Base-by-base conservation (phyloP, 1,140 invertebrate species). In the Drosophila micromelanica region DNA sequence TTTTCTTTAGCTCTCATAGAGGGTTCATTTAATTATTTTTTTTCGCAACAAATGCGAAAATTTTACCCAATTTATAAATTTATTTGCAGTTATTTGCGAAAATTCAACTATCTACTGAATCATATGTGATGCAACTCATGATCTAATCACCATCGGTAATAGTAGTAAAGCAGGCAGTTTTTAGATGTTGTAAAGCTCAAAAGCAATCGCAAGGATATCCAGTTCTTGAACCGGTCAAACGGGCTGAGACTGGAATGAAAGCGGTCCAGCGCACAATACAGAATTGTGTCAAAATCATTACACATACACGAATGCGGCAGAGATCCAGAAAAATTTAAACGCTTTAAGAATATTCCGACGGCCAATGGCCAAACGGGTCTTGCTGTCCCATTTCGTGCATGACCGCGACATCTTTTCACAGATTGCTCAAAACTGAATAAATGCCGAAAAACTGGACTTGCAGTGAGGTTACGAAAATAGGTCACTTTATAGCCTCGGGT, bases 211-310 rank as follows among this genome's bases (percentile, higher is more conserved):
- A 78, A 78, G 75, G 75, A 78, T 78, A 64, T 71, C 75, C 65
- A 78, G 72, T 78, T 61, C n/a, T 27, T 1, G 3, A 77, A 74
- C 60, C 71, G 55, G 65, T 62, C 43, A 75, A 75, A 57, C 75
- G 9, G 32, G 72, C 27, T 40, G 45, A 54, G 62, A 78, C 52
- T 65, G 55, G 65, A 64, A 75, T 75, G 75, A 75, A 78, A 78
- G 72, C 75, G 48, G 60, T 52, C 42, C 45, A 63, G 42, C 27
- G 52, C 49, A 49, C 35, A 68, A 48, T 30, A 11, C 20, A 42
- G 27, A 78, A 78, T 45, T 78, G 68, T 72, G 76, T 68, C 76
- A 78, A 67, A 54, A 64, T 75, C 65, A 74, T 74, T 63, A 54
- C 23, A 54, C 48, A 65, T n/a, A 38, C 23, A 11, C 43, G 45